These are phyloP conservation scores for Dryas iulia DNA, from an alignment of 1,140 invertebrate species.

Conservation along the genomic window DNA sequence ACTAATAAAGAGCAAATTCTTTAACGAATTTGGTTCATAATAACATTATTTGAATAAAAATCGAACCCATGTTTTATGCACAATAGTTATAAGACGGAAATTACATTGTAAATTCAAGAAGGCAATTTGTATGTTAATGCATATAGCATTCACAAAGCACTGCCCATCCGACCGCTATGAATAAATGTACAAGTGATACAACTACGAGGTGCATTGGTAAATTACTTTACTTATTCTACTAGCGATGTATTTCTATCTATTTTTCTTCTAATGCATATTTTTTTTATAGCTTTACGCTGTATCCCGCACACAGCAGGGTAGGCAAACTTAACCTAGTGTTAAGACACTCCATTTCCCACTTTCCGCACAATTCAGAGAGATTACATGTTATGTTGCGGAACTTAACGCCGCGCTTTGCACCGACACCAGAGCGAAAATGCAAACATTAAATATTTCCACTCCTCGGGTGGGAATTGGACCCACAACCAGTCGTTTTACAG, in stretches of 20 bases:
- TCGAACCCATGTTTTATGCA: constrained; percentile 7
- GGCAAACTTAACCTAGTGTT: too few relatives aligned
- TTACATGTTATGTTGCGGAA: too few relatives aligned
- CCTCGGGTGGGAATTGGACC: too few relatives aligned
- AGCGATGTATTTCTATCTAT: not conserved
- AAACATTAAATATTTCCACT: too few relatives aligned
- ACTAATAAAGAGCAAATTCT: too few relatives aligned
- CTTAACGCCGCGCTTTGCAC: too few relatives aligned
- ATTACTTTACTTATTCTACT: not conserved
- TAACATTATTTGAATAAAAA: not conserved
- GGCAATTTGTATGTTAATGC: constrained; percentile 17
- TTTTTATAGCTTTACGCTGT: too few relatives aligned
- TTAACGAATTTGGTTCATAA: not conserved
- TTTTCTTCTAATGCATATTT: not conserved
- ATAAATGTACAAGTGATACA: constrained; percentile 4
- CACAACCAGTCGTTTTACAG: too few relatives aligned
- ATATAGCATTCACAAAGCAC: constrained; percentile 16
- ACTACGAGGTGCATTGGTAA: not conserved
- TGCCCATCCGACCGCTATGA: constrained; percentile 2
- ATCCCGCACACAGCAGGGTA: too few relatives aligned
- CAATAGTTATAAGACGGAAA: constrained; percentile 13
- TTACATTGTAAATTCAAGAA: constrained; percentile 21
- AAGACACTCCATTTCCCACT: too few relatives aligned
- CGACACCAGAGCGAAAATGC: too few relatives aligned
- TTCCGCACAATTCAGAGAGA: too few relatives aligned